phyloP scores from a whole-genome alignment of 2,797 vertebrate genomes.

The Pelobates cultripes region DNA sequence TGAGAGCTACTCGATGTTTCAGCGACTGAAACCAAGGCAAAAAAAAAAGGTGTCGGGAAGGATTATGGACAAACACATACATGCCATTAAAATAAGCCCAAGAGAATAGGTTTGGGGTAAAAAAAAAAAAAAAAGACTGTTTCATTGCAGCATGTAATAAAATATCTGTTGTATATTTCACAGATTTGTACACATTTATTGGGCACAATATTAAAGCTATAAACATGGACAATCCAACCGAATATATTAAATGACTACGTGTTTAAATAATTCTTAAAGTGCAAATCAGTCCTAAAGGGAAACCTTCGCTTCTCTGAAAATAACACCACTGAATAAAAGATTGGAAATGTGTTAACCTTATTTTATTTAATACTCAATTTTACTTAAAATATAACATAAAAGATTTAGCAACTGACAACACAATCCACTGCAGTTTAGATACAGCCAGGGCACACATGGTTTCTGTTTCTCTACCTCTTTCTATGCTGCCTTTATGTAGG shows the following conservation, averaged over 20 bases:
- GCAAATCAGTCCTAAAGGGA: background rate
- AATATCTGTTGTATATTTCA: background rate
- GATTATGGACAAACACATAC: constrained; percentile 26
- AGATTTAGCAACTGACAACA: too few relatives aligned
- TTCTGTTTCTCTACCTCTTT: too few relatives aligned
- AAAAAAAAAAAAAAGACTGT: background rate
- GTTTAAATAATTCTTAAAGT: background rate
- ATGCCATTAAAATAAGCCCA: constrained; percentile 12
- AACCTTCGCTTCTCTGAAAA: too few relatives aligned
- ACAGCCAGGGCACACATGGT: too few relatives aligned
- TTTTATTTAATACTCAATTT: too few relatives aligned
- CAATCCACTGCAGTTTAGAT: too few relatives aligned
- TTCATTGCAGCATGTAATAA: constrained; percentile 25
- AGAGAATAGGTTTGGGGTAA: background rate
- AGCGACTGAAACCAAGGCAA: constrained; percentile 13
- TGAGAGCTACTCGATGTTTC: constrained; percentile 40
- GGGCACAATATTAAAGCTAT: background rate
- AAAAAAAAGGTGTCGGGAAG: constrained; percentile 32
- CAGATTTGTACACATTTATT: background rate
- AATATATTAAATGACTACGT: background rate
- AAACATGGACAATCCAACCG: background rate
- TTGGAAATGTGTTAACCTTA: too few relatives aligned
- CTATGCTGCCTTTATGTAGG: too few relatives aligned
- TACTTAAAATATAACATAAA: too few relatives aligned
- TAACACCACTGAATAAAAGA: too few relatives aligned